Evolutionary conservation across 1,140 invertebrate genomes (phyloP).

Genomic region (honey bee (Apis mellifera)): DNA sequence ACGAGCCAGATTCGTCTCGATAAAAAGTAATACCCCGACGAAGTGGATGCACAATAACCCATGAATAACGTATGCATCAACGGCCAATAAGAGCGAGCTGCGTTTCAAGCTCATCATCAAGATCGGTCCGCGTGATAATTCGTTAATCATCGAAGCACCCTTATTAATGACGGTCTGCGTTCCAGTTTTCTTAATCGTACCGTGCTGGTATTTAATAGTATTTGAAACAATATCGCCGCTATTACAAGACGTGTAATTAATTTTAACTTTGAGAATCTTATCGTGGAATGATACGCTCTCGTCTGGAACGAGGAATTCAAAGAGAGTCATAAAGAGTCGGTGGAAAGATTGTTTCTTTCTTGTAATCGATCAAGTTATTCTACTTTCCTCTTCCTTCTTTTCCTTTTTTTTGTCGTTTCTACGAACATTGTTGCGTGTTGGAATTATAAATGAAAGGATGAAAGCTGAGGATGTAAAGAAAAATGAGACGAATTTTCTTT

Average conservation of each 20-base stretch:
- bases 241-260: conserved; percentile 1
- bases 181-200: conserved; percentile 31
- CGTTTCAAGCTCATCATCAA: conserved; percentile 29
- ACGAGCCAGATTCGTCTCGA: not conserved
- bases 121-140: conserved; percentile 42
- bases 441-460: too few species aligned
- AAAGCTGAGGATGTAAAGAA: too few species aligned
- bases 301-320: too few species aligned
- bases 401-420: too few species aligned
- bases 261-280: not conserved
- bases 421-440: too few species aligned
- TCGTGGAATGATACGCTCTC: not conserved
- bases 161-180: conserved; percentile 23
- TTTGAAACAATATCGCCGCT: conserved; percentile 30
- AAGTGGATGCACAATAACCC: conserved; percentile 1
- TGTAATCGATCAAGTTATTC: not conserved
- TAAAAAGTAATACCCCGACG: conserved; percentile 3
- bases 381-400: not conserved
- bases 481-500: too few species aligned
- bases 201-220: conserved; percentile 13
- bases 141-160: conserved; percentile 28
- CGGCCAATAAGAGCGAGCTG: conserved; percentile 4
- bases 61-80: conserved; percentile 3
- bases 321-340: not conserved
- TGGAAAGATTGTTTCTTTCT: not conserved